These are phyloP conservation scores for Stenodema calcarata DNA, from an alignment of 2,888 invertebrate species.

Conservation along the genomic window DNA sequence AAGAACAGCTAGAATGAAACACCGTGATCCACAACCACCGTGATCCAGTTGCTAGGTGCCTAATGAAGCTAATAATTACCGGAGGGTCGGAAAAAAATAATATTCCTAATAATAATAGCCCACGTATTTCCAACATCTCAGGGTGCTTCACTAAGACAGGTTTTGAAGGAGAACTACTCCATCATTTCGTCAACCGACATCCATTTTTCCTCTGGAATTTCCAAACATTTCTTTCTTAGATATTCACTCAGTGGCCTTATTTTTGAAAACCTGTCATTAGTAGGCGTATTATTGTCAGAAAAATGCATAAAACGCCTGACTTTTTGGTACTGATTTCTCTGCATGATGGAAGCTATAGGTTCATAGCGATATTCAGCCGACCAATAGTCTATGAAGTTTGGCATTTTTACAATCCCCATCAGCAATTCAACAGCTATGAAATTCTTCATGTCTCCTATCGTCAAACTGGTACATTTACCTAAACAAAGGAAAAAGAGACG, in stretches of 20 bases:
- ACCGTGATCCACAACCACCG: no score
- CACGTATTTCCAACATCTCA: no score
- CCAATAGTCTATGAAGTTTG: background rate
- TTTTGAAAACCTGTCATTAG: background rate
- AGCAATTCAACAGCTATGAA: background rate
- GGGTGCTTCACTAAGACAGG: no score
- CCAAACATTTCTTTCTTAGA: background rate
- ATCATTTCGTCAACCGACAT: constrained; percentile 58
- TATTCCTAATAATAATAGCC: no score
- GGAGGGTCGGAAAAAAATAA: background rate
- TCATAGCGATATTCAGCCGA: background rate
- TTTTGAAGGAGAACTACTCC: no score
- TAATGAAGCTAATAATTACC: background rate
- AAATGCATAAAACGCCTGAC: background rate
- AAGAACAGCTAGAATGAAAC: background rate
- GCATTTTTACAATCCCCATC: background rate
- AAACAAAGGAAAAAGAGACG: no score
- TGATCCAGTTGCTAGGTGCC: background rate
- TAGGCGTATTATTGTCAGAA: constrained; percentile 54
- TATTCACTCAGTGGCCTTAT: background rate
- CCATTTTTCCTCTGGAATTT: background rate
- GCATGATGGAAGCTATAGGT: background rate
- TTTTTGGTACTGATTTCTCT: background rate
- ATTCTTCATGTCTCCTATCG: background rate
- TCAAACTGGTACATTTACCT: background rate